Evolutionary conservation across 2,797 vertebrate genomes (phyloP).

Genomic region (Melanotaenia boesemani): DNA sequence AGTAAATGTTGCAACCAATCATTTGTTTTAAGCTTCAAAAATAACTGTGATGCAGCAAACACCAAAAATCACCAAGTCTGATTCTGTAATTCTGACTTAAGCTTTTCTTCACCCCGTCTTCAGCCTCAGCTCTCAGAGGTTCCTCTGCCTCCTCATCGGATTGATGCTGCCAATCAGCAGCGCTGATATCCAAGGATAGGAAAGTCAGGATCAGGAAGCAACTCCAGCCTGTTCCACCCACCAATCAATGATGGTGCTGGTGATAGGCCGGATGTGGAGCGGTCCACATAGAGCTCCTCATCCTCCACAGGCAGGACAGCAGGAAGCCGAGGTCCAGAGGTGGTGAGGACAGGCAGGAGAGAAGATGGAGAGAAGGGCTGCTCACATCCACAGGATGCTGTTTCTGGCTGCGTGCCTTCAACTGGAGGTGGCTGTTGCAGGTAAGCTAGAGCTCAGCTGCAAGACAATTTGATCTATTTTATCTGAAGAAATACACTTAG

Average conservation of each 20-base stretch:
- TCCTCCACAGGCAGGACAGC: conserved; percentile 9
- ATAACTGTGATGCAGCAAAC: no score
- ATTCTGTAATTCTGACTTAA: no score
- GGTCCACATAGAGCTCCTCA: conserved; percentile 35
- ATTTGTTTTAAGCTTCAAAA: no score
- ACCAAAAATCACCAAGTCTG: not conserved
- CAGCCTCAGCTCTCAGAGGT: conserved; percentile 18
- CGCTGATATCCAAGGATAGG: conserved; percentile 42
- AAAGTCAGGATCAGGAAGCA: conserved; percentile 82
- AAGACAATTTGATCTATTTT: no score
- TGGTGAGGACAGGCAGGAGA: not conserved
- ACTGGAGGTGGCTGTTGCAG: conserved; percentile 53
- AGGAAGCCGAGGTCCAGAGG: conserved; percentile 15
- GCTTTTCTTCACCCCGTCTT: not conserved
- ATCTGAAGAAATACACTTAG: no score
- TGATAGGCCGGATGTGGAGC: conserved; percentile 29
- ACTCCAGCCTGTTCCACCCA: conserved; percentile 82
- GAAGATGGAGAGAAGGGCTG: conserved; percentile 30
- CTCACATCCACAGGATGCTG: conserved; percentile 36
- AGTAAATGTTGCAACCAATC: no score
- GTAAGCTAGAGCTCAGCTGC: conserved; percentile 35
- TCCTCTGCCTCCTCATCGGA: conserved; percentile 18
- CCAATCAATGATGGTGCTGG: conserved; percentile 81
- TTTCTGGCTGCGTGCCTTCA: conserved; percentile 39
- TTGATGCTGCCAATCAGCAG: conserved; percentile 52